Conservation (phyloP, 2,888 invertebrate genomes). For the Eupithecia pulchellata region DNA sequence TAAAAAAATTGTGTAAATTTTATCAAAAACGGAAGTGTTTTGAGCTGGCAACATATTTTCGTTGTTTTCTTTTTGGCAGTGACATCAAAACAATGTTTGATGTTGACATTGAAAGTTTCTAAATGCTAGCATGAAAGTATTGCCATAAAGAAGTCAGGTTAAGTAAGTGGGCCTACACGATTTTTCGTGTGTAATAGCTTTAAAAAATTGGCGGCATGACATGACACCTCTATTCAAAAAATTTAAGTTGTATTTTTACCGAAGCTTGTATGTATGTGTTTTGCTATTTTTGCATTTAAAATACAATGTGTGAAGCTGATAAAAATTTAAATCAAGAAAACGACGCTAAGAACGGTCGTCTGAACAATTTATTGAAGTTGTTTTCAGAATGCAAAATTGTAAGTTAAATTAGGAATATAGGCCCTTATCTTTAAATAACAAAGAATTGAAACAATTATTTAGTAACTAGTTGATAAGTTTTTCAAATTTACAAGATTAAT, state of each 20-base stretch:
- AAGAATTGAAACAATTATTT: no score
- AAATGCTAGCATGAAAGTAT: neutral
- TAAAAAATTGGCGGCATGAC: conserved; percentile 5
- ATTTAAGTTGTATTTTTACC: neutral
- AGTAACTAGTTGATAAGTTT: no score
- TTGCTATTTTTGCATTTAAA: neutral
- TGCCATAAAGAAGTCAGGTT: no score
- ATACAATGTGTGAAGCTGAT: conserved; percentile 45
- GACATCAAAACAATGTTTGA: neutral
- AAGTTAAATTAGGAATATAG: conserved; percentile 40
- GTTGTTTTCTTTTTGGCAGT: neutral
- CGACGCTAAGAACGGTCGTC: conserved; percentile 45
- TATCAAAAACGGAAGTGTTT: neutral
- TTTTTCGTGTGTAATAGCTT: neutral
- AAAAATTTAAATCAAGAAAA: conserved; percentile 47
- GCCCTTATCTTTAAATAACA: no score
- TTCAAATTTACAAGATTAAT: no score
- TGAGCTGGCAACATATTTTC: neutral
- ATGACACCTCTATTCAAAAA: neutral
- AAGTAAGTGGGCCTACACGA: no score
- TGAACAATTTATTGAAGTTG: conserved; percentile 65
- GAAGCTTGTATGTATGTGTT: neutral
- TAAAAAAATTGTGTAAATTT: no score
- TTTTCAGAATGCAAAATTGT: conserved; percentile 75
- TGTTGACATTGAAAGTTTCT: neutral